Conservation (phyloP, 2,797 vertebrate species). For the Smutsia gigantea region DNA sequence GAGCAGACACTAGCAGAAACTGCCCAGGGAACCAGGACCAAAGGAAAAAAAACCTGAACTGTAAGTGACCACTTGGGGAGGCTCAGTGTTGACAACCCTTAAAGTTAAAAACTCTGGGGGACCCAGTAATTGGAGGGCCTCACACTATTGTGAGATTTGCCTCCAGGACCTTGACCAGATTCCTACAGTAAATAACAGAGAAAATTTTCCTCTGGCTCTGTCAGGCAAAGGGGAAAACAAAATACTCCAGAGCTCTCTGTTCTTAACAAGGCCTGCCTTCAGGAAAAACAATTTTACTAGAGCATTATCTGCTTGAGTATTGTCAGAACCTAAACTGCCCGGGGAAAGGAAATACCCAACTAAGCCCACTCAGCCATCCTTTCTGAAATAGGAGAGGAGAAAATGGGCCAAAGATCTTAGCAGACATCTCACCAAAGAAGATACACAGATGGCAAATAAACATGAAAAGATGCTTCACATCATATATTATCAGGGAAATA, state of each 20-base stretch:
- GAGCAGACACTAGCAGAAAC: background rate
- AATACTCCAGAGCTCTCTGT: background rate
- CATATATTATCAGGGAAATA: background rate
- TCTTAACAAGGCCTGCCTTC: background rate
- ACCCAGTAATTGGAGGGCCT: background rate
- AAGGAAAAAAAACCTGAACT: background rate
- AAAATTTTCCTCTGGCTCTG: background rate
- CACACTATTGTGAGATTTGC: background rate
- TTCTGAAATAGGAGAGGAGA: background rate
- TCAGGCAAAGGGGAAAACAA: background rate
- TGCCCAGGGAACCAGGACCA: background rate
- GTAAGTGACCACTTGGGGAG: background rate
- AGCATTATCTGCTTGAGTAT: background rate
- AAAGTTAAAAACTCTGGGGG: background rate
- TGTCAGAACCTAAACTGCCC: background rate
- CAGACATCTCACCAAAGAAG: background rate
- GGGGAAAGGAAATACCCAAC: background rate
- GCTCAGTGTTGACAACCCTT: background rate
- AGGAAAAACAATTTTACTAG: background rate
- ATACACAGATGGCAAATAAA: background rate
- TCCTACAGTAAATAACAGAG: background rate
- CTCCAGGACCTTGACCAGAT: background rate
- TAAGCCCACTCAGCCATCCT: background rate
- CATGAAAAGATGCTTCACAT: background rate
- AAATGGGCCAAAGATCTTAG: background rate